phyloP scores from a whole-genome alignment of 2,113 vertebrate species.

The Pithys albifrons region DNA sequence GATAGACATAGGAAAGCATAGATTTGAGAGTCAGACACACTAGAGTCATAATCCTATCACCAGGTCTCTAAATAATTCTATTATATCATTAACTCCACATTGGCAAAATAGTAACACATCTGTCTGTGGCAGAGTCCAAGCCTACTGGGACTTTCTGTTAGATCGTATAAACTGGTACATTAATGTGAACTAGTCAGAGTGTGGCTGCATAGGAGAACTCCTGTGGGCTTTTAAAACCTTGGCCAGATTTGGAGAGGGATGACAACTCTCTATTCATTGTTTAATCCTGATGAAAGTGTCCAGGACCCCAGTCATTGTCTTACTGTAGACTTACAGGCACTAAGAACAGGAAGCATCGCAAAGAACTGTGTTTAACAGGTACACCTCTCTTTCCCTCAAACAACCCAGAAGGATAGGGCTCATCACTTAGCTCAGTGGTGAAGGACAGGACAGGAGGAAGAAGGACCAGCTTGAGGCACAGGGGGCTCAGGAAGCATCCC shows the following conservation, averaged over 20 bases:
- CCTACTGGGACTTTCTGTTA: neutral
- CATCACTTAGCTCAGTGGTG: neutral
- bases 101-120: neutral
- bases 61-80: neutral
- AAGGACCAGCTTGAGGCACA: neutral
- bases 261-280: neutral
- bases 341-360: neutral
- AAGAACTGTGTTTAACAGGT: neutral
- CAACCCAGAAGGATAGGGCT: neutral
- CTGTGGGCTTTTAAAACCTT: neutral
- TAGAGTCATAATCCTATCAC: neutral
- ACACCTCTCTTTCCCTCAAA: neutral
- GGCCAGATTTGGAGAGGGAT: neutral
- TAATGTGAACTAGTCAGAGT: neutral
- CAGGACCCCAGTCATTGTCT: neutral
- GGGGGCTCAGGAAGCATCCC: neutral
- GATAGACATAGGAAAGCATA: neutral
- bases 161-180: neutral
- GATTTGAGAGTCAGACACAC: neutral
- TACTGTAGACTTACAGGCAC: accelerated
- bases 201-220: neutral
- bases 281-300: neutral
- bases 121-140: neutral
- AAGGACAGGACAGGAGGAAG: neutral
- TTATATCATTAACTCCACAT: neutral